Base-by-base conservation (phyloP, 2,888 invertebrate species). In the Hermodice carunculata region DNA sequence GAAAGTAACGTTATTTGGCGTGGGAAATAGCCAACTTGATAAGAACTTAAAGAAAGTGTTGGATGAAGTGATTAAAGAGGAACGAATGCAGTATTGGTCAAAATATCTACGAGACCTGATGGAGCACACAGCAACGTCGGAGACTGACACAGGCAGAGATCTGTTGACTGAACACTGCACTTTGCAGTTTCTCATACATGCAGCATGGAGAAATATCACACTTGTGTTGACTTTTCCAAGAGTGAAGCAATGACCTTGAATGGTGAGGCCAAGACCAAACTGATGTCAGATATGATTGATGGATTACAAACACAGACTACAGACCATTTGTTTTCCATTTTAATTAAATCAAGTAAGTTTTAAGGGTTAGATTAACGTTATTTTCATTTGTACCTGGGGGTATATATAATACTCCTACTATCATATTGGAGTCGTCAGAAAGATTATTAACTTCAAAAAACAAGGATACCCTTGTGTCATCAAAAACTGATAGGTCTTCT, bases 131-230 rank as follows among this genome's bases (percentile, higher is more conserved):
- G 42, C 37, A n/a, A 14, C 24, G 28, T 29, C 24, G 22, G 26
- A 19, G 19, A n/a, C 37, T 60, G 32, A 26, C 14, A 6, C 22
- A 3, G 19, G 46, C 8, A 49, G 62, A 5, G 72, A 62, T 14
- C 71, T 74, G 24, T 40, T 77, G 28, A 26, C 69, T 6, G 80
- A 81, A 22, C 73, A 79, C 64, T 75, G 78, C 5, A 69, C 75
- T 22, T 66, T 82, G 22, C 76, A 76, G 40, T 69, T 83, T n/a
- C 70, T 83, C 51, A 67, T 75, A n/a, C n/a, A n/a, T n/a, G n/a
- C n/a, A 31, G 76, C 81, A 0, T 83, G 83, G 83, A 78, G 82
- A 54, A 78, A 81, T 61, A 76, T 83, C 51, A 66, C 79, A 2
- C 68, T 81, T n/a, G 78, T 81, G 0, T 53, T 76, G 0, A 69